A percentile compares a stretch with the other conserved stretches of the same genome.
Conservation (phyloP, 64 coral and sea anemone species). For the Pocillopora damicornis region DNA sequence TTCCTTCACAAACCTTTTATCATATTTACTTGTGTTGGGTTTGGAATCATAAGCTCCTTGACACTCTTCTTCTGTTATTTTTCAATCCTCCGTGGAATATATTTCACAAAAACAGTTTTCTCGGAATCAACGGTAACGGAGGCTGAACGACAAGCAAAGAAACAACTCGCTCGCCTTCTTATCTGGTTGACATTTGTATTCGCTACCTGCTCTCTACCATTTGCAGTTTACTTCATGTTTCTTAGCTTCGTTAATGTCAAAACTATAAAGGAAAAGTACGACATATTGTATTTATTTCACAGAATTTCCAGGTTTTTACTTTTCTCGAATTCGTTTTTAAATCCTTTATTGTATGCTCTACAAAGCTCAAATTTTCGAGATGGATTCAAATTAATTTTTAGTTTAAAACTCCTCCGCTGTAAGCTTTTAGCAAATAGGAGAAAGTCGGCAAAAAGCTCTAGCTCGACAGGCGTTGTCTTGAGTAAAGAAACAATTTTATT, state of each 20-base stretch:
- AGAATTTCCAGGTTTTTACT: constrained; percentile 25
- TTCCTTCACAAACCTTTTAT: constrained; percentile 7
- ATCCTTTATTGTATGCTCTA: constrained; percentile 24
- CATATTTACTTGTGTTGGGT: constrained; percentile 17
- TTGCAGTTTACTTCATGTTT: background rate
- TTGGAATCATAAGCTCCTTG: background rate
- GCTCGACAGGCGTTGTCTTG: too few species aligned
- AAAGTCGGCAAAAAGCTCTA: too few species aligned
- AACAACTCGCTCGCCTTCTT: constrained; percentile 11
- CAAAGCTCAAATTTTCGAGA: constrained; percentile 28
- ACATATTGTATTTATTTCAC: background rate
- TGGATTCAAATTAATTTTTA: background rate
- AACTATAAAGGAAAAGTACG: constrained; percentile 2
- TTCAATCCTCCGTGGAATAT: constrained; percentile 23
- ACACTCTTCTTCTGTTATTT: constrained; percentile 31
- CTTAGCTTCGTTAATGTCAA: background rate
- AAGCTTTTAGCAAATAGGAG: background rate
- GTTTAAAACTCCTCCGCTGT: background rate
- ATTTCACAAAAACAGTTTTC: constrained; percentile 29
- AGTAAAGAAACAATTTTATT: too few species aligned
- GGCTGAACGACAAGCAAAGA: constrained; percentile 17
- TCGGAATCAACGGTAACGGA: background rate
- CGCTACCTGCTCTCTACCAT: constrained; percentile 22
- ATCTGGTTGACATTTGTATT: constrained; percentile 9
- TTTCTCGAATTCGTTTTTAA: constrained; percentile 22